phyloP scores from a whole-genome alignment of 2,797 vertebrate species.

The Aplochiton taeniatus region DNA sequence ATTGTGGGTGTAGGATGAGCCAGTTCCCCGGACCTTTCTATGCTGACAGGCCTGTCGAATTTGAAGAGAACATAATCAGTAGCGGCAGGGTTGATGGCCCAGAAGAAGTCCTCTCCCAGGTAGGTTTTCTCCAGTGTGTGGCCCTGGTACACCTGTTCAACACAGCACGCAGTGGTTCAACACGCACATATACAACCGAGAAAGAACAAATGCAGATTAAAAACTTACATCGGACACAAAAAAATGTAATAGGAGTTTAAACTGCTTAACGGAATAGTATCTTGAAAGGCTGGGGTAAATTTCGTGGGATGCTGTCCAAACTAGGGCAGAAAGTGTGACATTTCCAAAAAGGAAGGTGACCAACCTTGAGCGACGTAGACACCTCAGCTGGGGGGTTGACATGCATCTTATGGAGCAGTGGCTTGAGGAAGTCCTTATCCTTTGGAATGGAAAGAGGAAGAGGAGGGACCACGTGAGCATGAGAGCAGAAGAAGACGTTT shows the following conservation, averaged over 20 bases:
- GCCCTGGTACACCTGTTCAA: conserved; percentile 88
- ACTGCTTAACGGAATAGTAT: no score
- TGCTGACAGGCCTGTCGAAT: conserved; percentile 93
- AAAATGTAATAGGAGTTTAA: no score
- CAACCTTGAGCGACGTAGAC: conserved; percentile 92
- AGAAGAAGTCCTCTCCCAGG: conserved; percentile 97
- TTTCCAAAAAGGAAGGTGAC: background rate
- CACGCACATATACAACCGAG: conserved; percentile 14
- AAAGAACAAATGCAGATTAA: background rate
- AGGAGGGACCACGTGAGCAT: background rate
- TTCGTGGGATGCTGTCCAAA: no score
- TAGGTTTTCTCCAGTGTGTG: conserved; percentile 96
- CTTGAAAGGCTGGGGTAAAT: no score
- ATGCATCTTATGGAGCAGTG: conserved; percentile 95
- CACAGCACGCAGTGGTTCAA: background rate
- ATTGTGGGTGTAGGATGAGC: no score
- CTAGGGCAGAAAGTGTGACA: no score
- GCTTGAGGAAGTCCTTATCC: conserved; percentile 99
- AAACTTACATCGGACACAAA: no score
- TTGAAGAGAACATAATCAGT: conserved; percentile 95
- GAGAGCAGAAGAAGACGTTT: background rate
- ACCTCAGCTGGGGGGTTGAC: conserved; percentile 97
- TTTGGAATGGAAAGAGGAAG: conserved; percentile 53
- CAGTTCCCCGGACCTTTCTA: conserved; percentile 83
- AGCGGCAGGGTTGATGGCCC: conserved; percentile 91